Evolutionary conservation across 2,888 invertebrate genomes (phyloP).

Genomic region (Rhimphoctona megacephalus): DNA sequence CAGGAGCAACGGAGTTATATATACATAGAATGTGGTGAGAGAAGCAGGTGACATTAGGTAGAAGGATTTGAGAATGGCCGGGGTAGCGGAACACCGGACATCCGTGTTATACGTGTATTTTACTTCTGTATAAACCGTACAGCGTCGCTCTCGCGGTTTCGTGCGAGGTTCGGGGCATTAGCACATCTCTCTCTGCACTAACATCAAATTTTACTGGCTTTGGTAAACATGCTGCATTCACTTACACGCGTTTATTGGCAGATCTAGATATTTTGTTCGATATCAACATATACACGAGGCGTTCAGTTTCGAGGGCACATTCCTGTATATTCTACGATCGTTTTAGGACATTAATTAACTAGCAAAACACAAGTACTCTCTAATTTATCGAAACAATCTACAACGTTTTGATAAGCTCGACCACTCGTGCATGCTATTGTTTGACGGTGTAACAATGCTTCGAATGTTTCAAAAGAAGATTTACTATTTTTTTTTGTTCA

Average conservation of each 20-base stretch:
- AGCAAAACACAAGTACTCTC: not conserved
- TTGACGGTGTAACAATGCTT: not conserved
- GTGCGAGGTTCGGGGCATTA: constrained; percentile 26
- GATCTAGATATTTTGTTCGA: constrained; percentile 1
- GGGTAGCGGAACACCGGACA: constrained; percentile 82
- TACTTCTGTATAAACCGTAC: constrained; percentile 53
- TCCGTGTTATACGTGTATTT: constrained; percentile 78
- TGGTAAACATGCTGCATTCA: constrained; percentile 50
- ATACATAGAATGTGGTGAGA: constrained; percentile 36
- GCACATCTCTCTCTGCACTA: constrained; percentile 13
- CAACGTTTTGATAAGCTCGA: not conserved
- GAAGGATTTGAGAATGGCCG: constrained; percentile 70
- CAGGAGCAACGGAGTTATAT: constrained; percentile 23
- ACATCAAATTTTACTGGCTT: constrained; percentile 3
- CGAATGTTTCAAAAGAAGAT: not conserved
- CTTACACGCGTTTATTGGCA: constrained; percentile 46
- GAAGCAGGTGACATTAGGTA: constrained; percentile 45
- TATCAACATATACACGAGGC: not conserved
- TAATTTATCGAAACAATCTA: not conserved
- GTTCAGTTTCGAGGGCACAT: not conserved
- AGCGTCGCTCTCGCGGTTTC: constrained; percentile 28
- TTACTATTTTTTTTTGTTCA: too few species aligned
- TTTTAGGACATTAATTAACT: not conserved
- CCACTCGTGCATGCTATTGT: not conserved
- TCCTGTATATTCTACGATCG: not conserved